Base-by-base conservation (phyloP, 2,797 vertebrate genomes). In the Crypturellus tataupa region DNA sequence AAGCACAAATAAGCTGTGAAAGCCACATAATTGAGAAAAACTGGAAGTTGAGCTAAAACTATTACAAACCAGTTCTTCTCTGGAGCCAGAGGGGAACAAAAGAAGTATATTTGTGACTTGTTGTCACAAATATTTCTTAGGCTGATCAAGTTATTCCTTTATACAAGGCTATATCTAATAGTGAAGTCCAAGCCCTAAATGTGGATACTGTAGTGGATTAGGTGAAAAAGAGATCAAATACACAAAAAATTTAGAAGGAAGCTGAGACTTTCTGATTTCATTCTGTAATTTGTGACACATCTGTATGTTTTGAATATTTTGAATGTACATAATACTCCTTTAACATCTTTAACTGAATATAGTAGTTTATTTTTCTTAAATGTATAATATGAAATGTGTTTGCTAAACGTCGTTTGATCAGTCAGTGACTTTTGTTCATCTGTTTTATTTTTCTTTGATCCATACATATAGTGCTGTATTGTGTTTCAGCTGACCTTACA, bases 81-180 rank as follows among this genome's bases (percentile, higher is more conserved):
- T 8, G 53, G 64, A 58, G 7, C 7, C 10, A 33, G 62, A 67
- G 24, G 2, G 5, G 10, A 80, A 19, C 7, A 44, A 47, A 18
- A 47, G 3, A 72, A 69, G 3, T 37, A 47, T 64, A 80, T 31
- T 60, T 68, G 6, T 37, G 46, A 8, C 9, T 64, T 71, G 14
- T 64, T 70, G 19, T 64, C 35, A 75, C 19, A 92, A 85, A 40
- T 71, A 56, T 80, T 85, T 89, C 25, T 40, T 7, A 29, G 8
- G 2, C 13, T 84, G 55, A n/a, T 67, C 19, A 70, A 65, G 25
- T 27, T 42, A 70, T 5, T 73, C 25, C 23, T 85, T 59, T 63
- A 51, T 2, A 31, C 1, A 7, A 47, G n/a, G 8, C 6, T 70
- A 47, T 16, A 42, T n/a, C 7, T 35, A 79, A 60, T 3, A 55